Base-by-base conservation (phyloP, 2,113 vertebrate species). In the Lichenostomus cassidix region DNA sequence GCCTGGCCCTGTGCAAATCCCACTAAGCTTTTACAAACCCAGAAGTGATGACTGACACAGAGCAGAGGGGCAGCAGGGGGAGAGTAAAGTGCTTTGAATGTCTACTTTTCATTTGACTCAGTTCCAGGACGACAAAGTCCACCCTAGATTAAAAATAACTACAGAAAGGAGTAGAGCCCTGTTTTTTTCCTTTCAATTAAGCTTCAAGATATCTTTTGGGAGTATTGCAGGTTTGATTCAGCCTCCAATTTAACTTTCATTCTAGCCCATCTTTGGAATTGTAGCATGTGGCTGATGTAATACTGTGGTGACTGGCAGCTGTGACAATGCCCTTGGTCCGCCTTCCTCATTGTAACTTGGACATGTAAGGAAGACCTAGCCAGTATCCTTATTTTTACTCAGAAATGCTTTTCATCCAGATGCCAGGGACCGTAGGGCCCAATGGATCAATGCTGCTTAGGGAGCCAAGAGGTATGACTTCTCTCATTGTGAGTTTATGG, bases 1-100 rank as follows among this genome's bases (percentile, higher is more conserved):
- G 87, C 71, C 70, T 92, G 95, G 95, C 67, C 81, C 74, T 31
- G 62, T 77, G 71, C 84, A 95, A 91, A 95, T 83, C 90, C 73
- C 89, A 63, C 89, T 86, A 88, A 83, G 55, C 35, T 3, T 90
- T 94, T 94, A 83, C 68, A 97, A 92, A 96, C 79, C 39, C 63
- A 70, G 95, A 94, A 90, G 83, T 97, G 92, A 96, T 93, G 95
- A 95, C 79, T 94, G 96, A 96, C 3, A 35, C 60, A 95, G 92
- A 92, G 47, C 91, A 92, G 85, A 91, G 85, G 92, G 92, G 88
- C 85, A 87, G 82, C 74, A 68, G 65, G 17, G 67, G 39, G 80
- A 81, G 39, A 93, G 46, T 59, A 52, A 80, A 95, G 83, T 93
- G 71, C 83, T 94, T 81, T 83, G 81, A 77, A 90, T 75, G 50